Base-by-base conservation (phyloP, 2,888 invertebrate genomes). In the Drosophila neotestacea region DNA sequence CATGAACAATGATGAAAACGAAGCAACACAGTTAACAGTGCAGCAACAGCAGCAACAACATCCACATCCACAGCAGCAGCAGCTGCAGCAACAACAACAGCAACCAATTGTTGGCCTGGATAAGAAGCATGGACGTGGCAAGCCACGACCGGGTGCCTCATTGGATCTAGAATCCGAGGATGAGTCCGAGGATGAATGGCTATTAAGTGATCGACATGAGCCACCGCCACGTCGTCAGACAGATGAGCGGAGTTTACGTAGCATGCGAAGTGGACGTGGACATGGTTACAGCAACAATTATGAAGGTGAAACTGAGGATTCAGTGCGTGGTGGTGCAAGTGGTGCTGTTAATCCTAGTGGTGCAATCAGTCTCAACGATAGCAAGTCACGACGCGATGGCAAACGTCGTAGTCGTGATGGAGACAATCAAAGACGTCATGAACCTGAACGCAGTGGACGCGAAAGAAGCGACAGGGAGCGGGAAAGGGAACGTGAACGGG, bases 291-390 rank as follows among this genome's bases (percentile, higher is more conserved):
- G 73, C 55, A 94, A 85, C 59, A 95, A 95, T 90, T 95, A 95
- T 0, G 95, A 95, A 64, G 94, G 95, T 91, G 95, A 94, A 90
- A 95, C 95, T 83, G 95, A 95, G 90, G 93, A 94, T 67, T 92
- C 92, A 0, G 74, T 82, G 11, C 88, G 91, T 27, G 42, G 41
- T 7, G 89, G 89, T 41, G 90, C 34, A 0, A 68, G 48, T 28
- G 71, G 50, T 54, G 73, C 32, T 6, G 32, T 6, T 7, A 9
- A 5, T 32, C 63, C 67, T 16, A 55, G 70, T 34, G 60, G 61
- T 58, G 63, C 13, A 6, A 27, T 30, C 7, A 59, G 51, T 0
- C 75, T 56, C 44, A 79, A 55, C 9, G 77, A 76, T 5, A 78
- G 32, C 55, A 84, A 84, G 38, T 47, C 81, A 5, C 13, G 32